Evolutionary conservation across 2,113 vertebrate species (phyloP), one percentile per base, ranked within the genome.

Genomic region (Nibea coibor): DNA sequence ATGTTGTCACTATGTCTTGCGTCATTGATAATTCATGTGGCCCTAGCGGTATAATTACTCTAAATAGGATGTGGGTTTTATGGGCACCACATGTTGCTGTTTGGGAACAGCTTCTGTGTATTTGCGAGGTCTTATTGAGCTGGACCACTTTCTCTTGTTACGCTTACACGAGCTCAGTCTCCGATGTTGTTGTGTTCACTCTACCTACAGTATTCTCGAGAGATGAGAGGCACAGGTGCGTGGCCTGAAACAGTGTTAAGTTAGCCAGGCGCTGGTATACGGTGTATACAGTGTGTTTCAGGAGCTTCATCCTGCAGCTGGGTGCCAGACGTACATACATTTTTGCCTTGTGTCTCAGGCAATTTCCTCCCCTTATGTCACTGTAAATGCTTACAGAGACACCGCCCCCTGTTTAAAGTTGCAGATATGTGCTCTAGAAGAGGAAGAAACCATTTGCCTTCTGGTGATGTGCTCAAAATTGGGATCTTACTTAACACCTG

Each of bases 401-500:
- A 54, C 83, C 76, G 31, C 90, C 87, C 75, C 80, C 42, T 86
- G 76, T 90, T 92, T 92, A 78, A 82, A 72, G 74, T 85, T 93
- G 82, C 86, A 91, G 78, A 86, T 87, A 80, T 87, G 85, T 56
- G 63, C 53, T 72, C 47, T 10, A 57, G 67, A 70, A 75, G 78
- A 66, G 82, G 83, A 87, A 87, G 76, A 85, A 88, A 74, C 72
- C 78, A 78, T 90, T 86, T 85, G 86, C 70, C 87, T 84, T 78
- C 78, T 93, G 88, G 88, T 87, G 85, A 81, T 72, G 63, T 50
- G 62, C 83, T 91, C 53, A 43, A 85, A 84, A 92, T 89, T 92
- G 83, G 72, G 68, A 82, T 77, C 74, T 82, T 71, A 48, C 50
- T 86, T 81, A 91, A 89, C 93, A 96, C 95, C 96, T 96, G 95